These are phyloP conservation scores for Ctenochaetus hawaiiensis DNA, from an alignment of 2,797 vertebrate genomes.

Conservation along the genomic window DNA sequence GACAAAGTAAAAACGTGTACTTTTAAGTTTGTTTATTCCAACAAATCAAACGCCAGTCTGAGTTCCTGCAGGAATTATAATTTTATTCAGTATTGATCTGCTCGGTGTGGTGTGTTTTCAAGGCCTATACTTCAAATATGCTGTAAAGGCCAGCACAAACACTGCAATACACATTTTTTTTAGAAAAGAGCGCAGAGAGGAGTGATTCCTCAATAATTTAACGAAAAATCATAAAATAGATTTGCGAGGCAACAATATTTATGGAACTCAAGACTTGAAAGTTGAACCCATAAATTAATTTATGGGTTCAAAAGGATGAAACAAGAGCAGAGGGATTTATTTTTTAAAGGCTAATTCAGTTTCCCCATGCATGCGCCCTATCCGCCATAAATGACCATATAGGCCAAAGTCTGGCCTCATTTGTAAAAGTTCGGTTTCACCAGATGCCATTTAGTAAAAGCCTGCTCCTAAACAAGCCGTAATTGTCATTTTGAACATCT, in stretches of 20 bases:
- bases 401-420: constrained; percentile 51
- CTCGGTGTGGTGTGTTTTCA: constrained; percentile 70
- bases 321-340: constrained; percentile 46
- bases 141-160: constrained; percentile 68
- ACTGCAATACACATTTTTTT: constrained; percentile 47
- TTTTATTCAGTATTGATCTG: constrained; percentile 82
- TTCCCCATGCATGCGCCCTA: constrained; percentile 38
- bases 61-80: constrained; percentile 79
- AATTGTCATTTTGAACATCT: constrained; percentile 76
- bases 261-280: constrained; percentile 34
- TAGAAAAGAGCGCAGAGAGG: constrained; percentile 7
- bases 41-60: constrained; percentile 67
- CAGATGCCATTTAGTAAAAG: constrained; percentile 65
- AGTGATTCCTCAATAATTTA: constrained; percentile 18
- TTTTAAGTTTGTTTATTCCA: constrained; percentile 65
- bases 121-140: constrained; percentile 73
- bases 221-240: constrained; percentile 11
- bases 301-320: constrained; percentile 42
- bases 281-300: constrained; percentile 49
- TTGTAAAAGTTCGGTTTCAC: constrained; percentile 72
- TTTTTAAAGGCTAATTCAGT: constrained; percentile 73
- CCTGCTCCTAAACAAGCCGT: constrained; percentile 61
- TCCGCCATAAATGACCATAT: constrained; percentile 24
- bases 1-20: constrained; percentile 15
- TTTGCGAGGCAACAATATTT: constrained; percentile 35